Base-by-base conservation (phyloP, 2,797 vertebrate genomes). In the Phataginus tricuspis region DNA sequence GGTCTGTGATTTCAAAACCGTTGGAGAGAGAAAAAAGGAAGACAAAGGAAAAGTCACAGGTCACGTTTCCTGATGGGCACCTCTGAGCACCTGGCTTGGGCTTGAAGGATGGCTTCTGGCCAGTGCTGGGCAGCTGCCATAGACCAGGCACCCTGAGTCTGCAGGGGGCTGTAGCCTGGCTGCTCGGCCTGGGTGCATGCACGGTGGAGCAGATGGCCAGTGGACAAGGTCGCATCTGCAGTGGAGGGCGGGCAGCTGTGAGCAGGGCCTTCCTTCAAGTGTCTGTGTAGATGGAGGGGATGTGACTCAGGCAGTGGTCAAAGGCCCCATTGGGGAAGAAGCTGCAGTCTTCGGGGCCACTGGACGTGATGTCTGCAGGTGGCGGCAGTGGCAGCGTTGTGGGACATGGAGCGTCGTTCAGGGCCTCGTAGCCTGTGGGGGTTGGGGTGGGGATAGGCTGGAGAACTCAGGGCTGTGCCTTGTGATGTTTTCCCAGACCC, bases 241-340 rank as follows among this genome's bases (percentile, higher is more conserved):
- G 29, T 5, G 57, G 63, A 39, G 57, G n/a, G 37, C 0, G 1
- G 57, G 51, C 13, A 0, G 74, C 61, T 3, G 7, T 0, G 27
- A 37, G 91, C 63, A 13, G 94, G 53, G 64, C 89, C 45, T 85
- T 37, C 93, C 86, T 98, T 99, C 99, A 99, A 98, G 99, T 99
- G 97, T 99, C 99, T 0, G 99, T 99, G 97, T 99, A 99, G 98
- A 99, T 99, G 53, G 99, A 99, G 51, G 99, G 99, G 96, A 99
- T 99, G 98, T 99, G 99, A 98, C 98, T 99, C 98, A 99, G 99
- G 98, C 99, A 99, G 97, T 99, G 99, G 98, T 99, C 99, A 29
- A 99, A 99, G 98, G 99, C 99, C 91, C 99, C 98, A 21, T 99
- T 99, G 98, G 99, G 99, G 98, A 99, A 99, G 99, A 99, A 99